Conservation (phyloP, 1,140 invertebrate genomes). For the Lanistes nyassanus region DNA sequence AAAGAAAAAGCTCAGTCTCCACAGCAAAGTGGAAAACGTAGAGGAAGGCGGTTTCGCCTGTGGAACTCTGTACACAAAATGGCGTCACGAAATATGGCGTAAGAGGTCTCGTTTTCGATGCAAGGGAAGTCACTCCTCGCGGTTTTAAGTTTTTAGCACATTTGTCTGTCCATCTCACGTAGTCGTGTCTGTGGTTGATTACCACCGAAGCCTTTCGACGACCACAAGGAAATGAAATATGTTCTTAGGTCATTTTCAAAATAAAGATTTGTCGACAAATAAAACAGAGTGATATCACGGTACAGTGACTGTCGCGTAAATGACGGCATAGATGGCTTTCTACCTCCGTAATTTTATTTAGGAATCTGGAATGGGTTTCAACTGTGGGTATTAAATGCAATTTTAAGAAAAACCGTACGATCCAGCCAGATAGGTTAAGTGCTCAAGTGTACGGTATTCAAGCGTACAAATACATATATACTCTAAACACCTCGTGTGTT, state of each 20-base stretch:
- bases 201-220: neutral
- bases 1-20: conserved; percentile 20
- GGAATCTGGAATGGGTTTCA: too few species aligned
- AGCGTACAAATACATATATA: too few species aligned
- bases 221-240: neutral
- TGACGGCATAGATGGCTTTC: too few species aligned
- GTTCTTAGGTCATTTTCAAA: neutral
- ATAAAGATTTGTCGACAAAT: too few species aligned
- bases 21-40: conserved; percentile 23
- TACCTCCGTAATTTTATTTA: too few species aligned
- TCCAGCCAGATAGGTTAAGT: too few species aligned
- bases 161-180: neutral
- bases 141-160: neutral
- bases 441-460: too few species aligned
- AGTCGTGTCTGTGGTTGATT: neutral
- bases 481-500: too few species aligned
- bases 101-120: conserved; percentile 18
- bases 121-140: neutral
- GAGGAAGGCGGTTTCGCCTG: neutral
- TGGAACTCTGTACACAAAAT: conserved; percentile 13
- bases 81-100: conserved; percentile 22
- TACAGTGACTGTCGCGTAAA: too few species aligned
- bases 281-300: too few species aligned
- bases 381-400: too few species aligned
- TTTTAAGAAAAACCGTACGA: too few species aligned